Evolutionary conservation across 2,888 invertebrate genomes (phyloP).

Genomic region (Eubasilissa splendida): DNA sequence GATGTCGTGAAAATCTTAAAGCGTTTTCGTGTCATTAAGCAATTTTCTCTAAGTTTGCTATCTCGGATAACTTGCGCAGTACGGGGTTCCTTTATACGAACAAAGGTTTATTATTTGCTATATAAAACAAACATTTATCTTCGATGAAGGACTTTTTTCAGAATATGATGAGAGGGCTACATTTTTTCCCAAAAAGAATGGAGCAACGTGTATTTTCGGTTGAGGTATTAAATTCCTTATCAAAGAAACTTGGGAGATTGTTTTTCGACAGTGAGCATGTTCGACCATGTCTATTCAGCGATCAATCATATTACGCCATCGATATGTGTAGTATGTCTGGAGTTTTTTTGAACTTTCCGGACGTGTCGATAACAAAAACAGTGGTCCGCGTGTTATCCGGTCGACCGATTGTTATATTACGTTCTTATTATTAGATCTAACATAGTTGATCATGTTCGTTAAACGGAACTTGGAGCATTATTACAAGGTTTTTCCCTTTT

Average conservation of each 20-base stretch:
- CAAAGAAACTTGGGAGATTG: conserved; percentile 20
- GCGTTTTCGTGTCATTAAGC: not conserved
- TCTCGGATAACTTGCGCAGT: not conserved
- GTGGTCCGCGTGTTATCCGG: conserved; percentile 18
- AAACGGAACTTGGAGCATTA: too few relatives aligned
- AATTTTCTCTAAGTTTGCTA: not conserved
- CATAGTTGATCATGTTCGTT: too few relatives aligned
- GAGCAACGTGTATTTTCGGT: not conserved
- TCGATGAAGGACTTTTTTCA: too few relatives aligned
- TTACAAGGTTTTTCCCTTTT: too few relatives aligned
- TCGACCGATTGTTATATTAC: not conserved
- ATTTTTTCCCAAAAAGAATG: not conserved
- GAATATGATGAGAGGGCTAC: too few relatives aligned
- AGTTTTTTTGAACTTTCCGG: not conserved
- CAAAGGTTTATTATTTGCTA: too few relatives aligned
- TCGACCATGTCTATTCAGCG: conserved; percentile 9
- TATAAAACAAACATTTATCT: too few relatives aligned
- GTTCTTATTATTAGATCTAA: too few relatives aligned
- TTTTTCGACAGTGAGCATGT: conserved; percentile 16
- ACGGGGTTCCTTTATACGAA: too few relatives aligned
- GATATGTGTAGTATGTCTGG: not conserved
- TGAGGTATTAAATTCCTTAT: conserved; percentile 22
- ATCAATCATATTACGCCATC: conserved; percentile 34
- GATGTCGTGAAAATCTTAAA: not conserved
- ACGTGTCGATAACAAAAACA: conserved; percentile 26